Evolutionary conservation across 2,113 vertebrate species (phyloP), one percentile per base, ranked within the genome.

Genomic region (Colaptes auratus): DNA sequence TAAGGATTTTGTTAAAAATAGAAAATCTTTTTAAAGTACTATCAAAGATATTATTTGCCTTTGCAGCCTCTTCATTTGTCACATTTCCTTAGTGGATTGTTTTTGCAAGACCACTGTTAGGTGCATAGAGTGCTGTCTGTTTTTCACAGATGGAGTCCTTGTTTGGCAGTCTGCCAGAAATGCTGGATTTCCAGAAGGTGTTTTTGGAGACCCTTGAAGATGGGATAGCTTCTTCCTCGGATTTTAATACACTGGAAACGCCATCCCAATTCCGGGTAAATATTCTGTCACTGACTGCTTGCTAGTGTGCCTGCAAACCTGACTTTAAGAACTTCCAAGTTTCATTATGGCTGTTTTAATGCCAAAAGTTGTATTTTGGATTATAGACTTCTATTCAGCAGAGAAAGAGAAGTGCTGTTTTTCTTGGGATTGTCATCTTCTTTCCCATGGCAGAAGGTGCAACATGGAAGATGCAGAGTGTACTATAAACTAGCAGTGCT

Each of bases 121-220:
- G 5, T 56, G 61, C 64, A 35, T 19, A 21, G 30, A 74, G 9
- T 30, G 7, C 53, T 84, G 46, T 39, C 65, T 93, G 60, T 77
- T 90, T 36, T 89, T 70, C 67, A 31, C 73, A 99, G 99, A 99
- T 99, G 99, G 99, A 99, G 89, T 99, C 99, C n/a, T 97, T 99
- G 88, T 99, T 99, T 15, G 99, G 99, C 80, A 99, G 99, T 85
- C 96, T 99, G 94, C 99, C 99, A 25, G 99, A 99, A 97, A 99
- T 99, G 99, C 93, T 99, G 88, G 98, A 99, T 95, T 99, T 99
- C 96, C 99, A 99, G 96, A 99, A 98, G 95, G 98, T 99, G 82
- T 99, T 99, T 96, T 96, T 99, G 69, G 99, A 99, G 97, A 99
- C 99, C 1, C 96, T 99, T 72, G 99, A 99, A 95, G 99, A 99